phyloP scores from a whole-genome alignment of 1,140 invertebrate genomes.

The Neuroterus valhalla region DNA sequence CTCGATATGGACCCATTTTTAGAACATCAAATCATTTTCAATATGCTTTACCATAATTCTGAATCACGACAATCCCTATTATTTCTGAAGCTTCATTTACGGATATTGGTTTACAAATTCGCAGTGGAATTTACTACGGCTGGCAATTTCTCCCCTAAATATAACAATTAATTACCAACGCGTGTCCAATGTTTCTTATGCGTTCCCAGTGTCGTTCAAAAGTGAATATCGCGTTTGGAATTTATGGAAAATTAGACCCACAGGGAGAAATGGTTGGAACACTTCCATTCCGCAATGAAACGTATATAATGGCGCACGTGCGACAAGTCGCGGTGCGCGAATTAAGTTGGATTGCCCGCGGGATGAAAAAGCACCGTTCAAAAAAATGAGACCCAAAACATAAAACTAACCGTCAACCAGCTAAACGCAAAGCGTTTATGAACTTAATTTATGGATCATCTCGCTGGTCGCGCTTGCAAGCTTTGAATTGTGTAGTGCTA shows the following conservation, averaged over 20 bases:
- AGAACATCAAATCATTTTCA: too few relatives aligned
- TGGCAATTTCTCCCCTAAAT: not conserved
- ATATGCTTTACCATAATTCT: too few relatives aligned
- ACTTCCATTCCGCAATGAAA: not conserved
- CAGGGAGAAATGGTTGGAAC: not conserved
- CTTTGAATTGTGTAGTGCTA: slow-evolving; percentile 3
- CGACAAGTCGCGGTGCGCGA: slow-evolving; percentile 18
- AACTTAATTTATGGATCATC: slow-evolving; percentile 22
- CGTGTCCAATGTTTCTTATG: slow-evolving; percentile 24
- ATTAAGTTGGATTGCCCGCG: slow-evolving; percentile 7
- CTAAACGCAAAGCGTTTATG: slow-evolving; percentile 17
- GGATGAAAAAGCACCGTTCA: slow-evolving; percentile 3
- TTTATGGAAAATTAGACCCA: slow-evolving; percentile 18
- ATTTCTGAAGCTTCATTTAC: too few relatives aligned
- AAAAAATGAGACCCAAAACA: slow-evolving; percentile 11
- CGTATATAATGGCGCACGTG: slow-evolving; percentile 10
- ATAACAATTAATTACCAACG: slow-evolving; percentile 23
- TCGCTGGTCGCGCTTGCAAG: not conserved
- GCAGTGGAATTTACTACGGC: not conserved
- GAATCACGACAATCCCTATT: too few relatives aligned
- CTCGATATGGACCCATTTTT: too few relatives aligned
- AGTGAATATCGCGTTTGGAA: slow-evolving; percentile 15
- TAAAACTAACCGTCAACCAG: slow-evolving; percentile 13
- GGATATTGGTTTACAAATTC: not conserved
- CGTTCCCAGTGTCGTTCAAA: not conserved